Conservation (phyloP, 2,113 vertebrate species). For the Sciurus niger region DNA sequence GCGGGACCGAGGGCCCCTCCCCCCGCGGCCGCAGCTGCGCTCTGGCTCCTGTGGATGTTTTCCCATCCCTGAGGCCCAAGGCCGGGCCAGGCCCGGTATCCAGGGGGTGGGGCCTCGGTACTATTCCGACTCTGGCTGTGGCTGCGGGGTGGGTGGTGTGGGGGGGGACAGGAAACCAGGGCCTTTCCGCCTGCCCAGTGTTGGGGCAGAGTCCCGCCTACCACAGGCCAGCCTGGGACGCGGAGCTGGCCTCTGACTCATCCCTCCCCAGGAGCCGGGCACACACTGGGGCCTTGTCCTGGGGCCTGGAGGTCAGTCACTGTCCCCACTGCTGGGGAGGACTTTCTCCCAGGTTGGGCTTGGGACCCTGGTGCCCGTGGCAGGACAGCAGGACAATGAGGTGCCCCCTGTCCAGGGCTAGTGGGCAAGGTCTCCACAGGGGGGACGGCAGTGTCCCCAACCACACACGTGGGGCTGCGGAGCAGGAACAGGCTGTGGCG, state of each 20-base stretch:
- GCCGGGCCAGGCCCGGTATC: not conserved
- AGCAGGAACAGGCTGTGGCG: not conserved
- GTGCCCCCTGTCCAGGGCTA: too few relatives aligned
- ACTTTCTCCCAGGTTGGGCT: not conserved
- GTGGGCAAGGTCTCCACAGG: not conserved
- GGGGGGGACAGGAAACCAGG: slow-evolving; percentile 67
- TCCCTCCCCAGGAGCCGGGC: slow-evolving; percentile 25
- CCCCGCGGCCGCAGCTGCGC: not conserved
- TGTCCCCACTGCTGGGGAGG: not conserved
- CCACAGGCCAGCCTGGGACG: slow-evolving; percentile 16
- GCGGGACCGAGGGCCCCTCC: not conserved
- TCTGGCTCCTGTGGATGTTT: not conserved
- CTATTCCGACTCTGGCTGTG: slow-evolving; percentile 33
- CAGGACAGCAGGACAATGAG: not conserved
- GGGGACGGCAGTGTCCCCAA: not conserved
- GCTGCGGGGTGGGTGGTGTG: not conserved
- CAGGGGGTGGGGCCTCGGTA: slow-evolving; percentile 51
- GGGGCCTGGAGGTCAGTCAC: not conserved
- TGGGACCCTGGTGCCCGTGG: not conserved
- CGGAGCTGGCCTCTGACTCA: slow-evolving; percentile 77
- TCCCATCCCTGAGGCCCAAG: slow-evolving; percentile 49
- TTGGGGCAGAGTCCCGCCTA: slow-evolving; percentile 45
- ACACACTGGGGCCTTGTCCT: slow-evolving; percentile 48
- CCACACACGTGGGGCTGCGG: not conserved
- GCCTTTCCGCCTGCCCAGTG: slow-evolving; percentile 54